Evolutionary conservation across 2,113 vertebrate genomes (phyloP), one percentile per base, ranked within the genome.

Genomic region (Myiagra hebetior): DNA sequence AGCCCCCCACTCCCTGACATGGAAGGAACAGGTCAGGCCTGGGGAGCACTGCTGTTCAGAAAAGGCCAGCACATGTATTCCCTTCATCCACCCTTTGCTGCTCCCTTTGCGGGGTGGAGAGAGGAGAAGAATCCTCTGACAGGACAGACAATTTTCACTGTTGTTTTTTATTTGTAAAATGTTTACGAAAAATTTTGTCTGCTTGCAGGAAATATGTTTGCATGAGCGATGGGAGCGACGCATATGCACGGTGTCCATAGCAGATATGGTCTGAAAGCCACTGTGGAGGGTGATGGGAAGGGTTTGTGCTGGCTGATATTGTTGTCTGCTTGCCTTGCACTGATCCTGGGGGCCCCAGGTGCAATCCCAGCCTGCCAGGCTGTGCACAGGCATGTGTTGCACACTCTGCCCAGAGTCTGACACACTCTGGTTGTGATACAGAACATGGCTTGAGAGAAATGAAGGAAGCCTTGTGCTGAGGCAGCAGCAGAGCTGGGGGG

Each of bases 371-470:
- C 20, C 42, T 37, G 14, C 13, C 69, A 65, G 73, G 33, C 33
- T 30, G n/a, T 46, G 73, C 56, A 22, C 39, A 87, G 59, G 73
- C 23, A 23, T 3, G 60, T 52, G 73, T 10, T 56, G 35, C 49
- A 42, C 52, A 4, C 30, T 7, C 11, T 88, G 88, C 5, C 53
- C 49, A 16, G 42, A n/a, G 30, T 9, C 39, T 74, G 67, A 2
- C 1, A 1, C 9, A 0, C 44, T 39, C 52, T 0, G 4, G 19
- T n/a, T 47, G 15, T 19, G 42, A 27, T 13, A 27, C 26, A 28
- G 37, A 24, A 15, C 31, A 7, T 8, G 15, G 17, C 15, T 57
- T 1, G 0, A 15, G 56, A 0, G 6, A 17, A 62, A 18, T 2
- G 50, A 11, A 26, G 57, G 15, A 31, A 42, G 28, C 2, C 7